phyloP scores from a whole-genome alignment of 2,888 invertebrate genomes.

The Plebejus melissa region DNA sequence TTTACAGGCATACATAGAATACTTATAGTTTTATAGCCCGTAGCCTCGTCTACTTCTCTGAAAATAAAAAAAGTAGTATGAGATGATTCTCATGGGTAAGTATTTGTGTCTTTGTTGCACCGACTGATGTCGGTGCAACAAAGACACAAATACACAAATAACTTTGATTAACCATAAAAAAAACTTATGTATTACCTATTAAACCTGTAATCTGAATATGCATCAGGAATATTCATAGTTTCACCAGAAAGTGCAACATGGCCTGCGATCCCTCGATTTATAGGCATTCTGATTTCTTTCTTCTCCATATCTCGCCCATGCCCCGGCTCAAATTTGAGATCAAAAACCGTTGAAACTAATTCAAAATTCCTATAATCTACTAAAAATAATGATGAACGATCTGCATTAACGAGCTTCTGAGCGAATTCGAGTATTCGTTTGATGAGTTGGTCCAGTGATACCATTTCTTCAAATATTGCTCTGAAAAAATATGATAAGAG shows the following conservation, averaged over 20 bases:
- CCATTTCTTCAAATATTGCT: conserved; percentile 93
- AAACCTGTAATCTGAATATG: conserved; percentile 87
- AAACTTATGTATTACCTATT: conserved; percentile 66
- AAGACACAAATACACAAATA: no score
- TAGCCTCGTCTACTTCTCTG: conserved; percentile 82
- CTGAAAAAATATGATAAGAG: conserved; percentile 61
- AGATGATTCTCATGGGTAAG: no score
- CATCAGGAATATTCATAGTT: conserved; percentile 89
- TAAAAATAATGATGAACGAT: conserved; percentile 89
- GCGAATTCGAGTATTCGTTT: conserved; percentile 91
- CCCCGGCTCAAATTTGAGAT: conserved; percentile 69
- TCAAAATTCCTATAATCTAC: conserved; percentile 86
- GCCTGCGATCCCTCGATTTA: conserved; percentile 89
- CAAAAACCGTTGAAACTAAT: conserved; percentile 90
- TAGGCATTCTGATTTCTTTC: conserved; percentile 83
- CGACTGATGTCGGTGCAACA: no score
- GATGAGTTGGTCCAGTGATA: conserved; percentile 89
- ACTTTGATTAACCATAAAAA: no score
- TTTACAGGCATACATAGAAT: conserved; percentile 94
- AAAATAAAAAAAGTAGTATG: conserved; percentile 30
- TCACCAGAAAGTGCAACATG: conserved; percentile 89
- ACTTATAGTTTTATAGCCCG: conserved; percentile 84
- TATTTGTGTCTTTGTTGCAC: no score
- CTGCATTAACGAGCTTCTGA: conserved; percentile 88
- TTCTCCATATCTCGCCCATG: conserved; percentile 52